Percentiles rank a stretch among this genome's conserved stretches.
Evolutionary conservation across 2,113 vertebrate species (phyloP).

Genomic region (Capreolus pygargus): DNA sequence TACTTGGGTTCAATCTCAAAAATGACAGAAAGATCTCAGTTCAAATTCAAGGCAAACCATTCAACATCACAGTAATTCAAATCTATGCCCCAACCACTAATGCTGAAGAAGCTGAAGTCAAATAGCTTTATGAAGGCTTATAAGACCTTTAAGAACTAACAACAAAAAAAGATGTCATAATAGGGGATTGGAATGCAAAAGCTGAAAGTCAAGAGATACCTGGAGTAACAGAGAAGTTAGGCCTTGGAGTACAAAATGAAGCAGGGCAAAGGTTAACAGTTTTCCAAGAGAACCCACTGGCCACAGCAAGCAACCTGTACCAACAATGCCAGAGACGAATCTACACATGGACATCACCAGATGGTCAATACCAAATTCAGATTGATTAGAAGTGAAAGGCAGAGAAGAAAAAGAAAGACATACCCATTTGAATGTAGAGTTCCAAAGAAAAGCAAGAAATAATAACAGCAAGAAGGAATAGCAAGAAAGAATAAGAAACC

Average conservation of each 20-base stretch:
- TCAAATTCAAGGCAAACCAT: background rate
- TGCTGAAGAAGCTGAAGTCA: background rate
- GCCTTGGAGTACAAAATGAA: background rate
- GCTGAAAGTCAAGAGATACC: background rate
- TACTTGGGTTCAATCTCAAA: background rate
- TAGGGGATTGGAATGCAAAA: background rate
- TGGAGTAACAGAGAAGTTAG: background rate
- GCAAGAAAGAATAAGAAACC: background rate
- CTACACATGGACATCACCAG: background rate
- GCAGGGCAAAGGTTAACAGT: background rate
- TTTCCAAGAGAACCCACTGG: background rate
- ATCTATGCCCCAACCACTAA: background rate
- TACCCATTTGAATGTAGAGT: background rate
- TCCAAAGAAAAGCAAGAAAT: background rate
- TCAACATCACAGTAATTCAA: background rate
- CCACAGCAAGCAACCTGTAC: background rate
- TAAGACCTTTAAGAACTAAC: background rate
- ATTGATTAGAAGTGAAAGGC: background rate
- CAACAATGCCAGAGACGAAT: fast-evolving
- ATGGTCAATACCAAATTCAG: background rate
- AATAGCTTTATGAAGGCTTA: background rate
- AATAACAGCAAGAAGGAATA: background rate
- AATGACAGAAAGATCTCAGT: background rate
- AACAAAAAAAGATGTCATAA: background rate
- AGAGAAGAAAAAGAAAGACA: background rate